These are phyloP conservation scores for Pharmacophagus antenor DNA, from an alignment of 2,888 invertebrate genomes.

Conservation along the genomic window DNA sequence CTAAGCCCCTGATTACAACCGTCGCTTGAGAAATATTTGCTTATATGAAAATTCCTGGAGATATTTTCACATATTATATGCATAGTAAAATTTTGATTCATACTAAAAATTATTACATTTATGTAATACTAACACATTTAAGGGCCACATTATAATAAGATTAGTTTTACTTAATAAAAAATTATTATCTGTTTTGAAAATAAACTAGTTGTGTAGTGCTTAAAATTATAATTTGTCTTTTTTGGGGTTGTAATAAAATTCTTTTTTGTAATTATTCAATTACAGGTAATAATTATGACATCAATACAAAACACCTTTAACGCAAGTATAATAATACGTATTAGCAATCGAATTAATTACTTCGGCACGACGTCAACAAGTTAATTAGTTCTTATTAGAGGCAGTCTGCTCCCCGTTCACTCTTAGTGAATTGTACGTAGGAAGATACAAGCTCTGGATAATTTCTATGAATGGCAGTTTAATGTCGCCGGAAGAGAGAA, in stretches of 20 bases:
- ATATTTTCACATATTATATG: background rate
- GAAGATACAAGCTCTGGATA: constrained; percentile 24
- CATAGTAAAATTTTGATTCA: background rate
- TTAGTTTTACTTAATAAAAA: too few species aligned
- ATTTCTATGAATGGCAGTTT: constrained; percentile 27
- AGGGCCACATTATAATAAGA: too few species aligned
- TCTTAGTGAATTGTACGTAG: constrained; percentile 18
- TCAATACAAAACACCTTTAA: background rate
- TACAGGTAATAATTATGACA: background rate
- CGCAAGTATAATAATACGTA: background rate
- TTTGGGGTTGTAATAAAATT: too few species aligned
- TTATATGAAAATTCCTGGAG: constrained; percentile 3
- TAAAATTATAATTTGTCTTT: too few species aligned
- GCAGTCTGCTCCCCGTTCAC: constrained; percentile 13
- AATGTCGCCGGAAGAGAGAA: constrained; percentile 16
- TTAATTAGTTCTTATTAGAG: constrained; percentile 22
- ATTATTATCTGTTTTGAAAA: too few species aligned
- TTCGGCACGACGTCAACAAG: constrained; percentile 23
- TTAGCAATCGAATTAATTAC: constrained; percentile 15
- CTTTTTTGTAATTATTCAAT: background rate
- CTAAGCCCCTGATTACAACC: constrained; percentile 13
- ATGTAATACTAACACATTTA: too few species aligned
- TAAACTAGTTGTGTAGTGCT: too few species aligned
- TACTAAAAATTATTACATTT: too few species aligned
- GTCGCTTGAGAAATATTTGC: constrained; percentile 11